Evolutionary conservation across 2,888 invertebrate genomes (phyloP).

Genomic region (Candidula unifasciata): DNA sequence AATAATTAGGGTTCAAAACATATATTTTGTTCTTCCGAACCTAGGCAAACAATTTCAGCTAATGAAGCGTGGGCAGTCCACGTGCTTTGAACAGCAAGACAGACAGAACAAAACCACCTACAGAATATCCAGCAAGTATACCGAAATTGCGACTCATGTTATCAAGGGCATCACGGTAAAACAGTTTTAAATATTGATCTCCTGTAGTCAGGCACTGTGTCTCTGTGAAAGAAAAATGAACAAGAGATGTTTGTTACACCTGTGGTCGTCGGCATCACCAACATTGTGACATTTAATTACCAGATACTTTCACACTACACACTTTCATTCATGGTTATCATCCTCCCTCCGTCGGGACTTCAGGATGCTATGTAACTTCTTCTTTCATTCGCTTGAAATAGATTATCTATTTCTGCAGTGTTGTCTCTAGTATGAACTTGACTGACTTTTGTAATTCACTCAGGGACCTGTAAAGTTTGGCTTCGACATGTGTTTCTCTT

Average conservation of each 20-base stretch:
- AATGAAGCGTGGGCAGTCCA: conserved; percentile 66
- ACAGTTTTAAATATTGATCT: conserved; percentile 60
- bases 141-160: conserved; percentile 66
- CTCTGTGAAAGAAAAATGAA: conserved; percentile 54
- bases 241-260: neutral
- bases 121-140: conserved; percentile 62
- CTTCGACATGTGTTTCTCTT: too few relatives aligned
- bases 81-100: conserved; percentile 63
- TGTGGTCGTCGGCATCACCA: too few relatives aligned
- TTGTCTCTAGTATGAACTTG: too few relatives aligned
- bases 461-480: too few relatives aligned
- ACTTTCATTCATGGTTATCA: too few relatives aligned
- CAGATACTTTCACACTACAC: neutral
- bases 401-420: too few relatives aligned
- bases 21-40: neutral
- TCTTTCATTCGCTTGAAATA: too few relatives aligned
- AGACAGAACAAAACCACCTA: conserved; percentile 60
- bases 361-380: too few relatives aligned
- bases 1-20: neutral
- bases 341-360: too few relatives aligned
- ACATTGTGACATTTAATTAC: too few relatives aligned
- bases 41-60: neutral
- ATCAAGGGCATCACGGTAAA: conserved; percentile 64
- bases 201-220: conserved; percentile 62
- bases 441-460: too few relatives aligned